Percentiles rank a stretch among this genome's conserved stretches.
phyloP scores from a whole-genome alignment of 2,797 vertebrate genomes.

The Oreochromis grahami region DNA sequence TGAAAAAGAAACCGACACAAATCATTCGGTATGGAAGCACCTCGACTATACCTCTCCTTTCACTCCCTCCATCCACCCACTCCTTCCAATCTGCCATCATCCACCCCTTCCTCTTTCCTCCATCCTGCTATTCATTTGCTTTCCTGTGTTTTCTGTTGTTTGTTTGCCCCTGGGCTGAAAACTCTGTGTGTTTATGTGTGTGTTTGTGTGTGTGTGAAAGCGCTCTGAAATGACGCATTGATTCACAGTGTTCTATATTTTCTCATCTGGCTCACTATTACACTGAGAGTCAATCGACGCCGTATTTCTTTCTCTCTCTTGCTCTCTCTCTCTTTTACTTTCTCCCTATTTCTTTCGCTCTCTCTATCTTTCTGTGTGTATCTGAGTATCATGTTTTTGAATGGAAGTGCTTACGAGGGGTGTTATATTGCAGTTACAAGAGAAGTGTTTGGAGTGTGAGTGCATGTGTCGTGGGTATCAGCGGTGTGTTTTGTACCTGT shows the following conservation, averaged over 20 bases:
- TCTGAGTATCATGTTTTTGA: slow-evolving; percentile 57
- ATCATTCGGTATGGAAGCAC: slow-evolving; percentile 56
- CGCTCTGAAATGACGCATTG: slow-evolving; percentile 72
- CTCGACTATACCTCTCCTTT: slow-evolving; percentile 41
- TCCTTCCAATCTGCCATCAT: slow-evolving; percentile 43
- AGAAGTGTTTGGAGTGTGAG: slow-evolving; percentile 33
- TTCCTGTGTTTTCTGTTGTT: slow-evolving; percentile 58
- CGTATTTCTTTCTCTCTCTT: slow-evolving; percentile 36
- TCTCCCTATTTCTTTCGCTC: slow-evolving; percentile 23
- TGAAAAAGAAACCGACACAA: slow-evolving; percentile 52
- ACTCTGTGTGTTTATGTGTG: slow-evolving; percentile 38
- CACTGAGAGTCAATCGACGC: slow-evolving; percentile 62
- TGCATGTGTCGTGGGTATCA: slow-evolving; percentile 19
- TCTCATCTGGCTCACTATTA: slow-evolving; percentile 72
- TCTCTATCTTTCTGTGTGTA: slow-evolving; percentile 28
- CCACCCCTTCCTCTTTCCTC: slow-evolving; percentile 42
- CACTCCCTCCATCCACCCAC: slow-evolving; percentile 51
- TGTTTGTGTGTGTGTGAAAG: slow-evolving; percentile 41
- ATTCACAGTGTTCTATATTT: slow-evolving; percentile 71
- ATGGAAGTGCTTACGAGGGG: slow-evolving; percentile 59
- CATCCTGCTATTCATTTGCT: slow-evolving; percentile 62
- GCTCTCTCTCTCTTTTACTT: slow-evolving; percentile 16
- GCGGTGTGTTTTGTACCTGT: slow-evolving; percentile 25
- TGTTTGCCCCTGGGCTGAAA: slow-evolving; percentile 65
- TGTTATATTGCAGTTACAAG: slow-evolving; percentile 49